A percentile compares a stretch with the other conserved stretches of the same genome.
phyloP scores from a whole-genome alignment of 2,113 vertebrate species.

The Cynocephalus volans region DNA sequence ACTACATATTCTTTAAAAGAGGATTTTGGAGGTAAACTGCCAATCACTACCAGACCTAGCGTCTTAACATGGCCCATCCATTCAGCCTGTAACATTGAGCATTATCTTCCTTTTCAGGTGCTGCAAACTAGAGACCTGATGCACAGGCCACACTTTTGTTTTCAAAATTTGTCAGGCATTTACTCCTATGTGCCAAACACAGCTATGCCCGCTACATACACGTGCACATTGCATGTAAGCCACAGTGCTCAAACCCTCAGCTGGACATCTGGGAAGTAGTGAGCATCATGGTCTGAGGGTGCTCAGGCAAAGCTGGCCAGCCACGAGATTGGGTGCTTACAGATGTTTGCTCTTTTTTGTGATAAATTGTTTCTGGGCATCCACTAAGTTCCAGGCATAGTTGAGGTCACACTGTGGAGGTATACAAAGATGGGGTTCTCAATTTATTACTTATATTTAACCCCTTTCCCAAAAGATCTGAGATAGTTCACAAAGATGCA shows the following conservation, averaged over 20 bases:
- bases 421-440: not conserved
- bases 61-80: not conserved
- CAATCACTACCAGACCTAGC: not conserved
- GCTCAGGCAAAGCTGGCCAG: not conserved
- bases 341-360: not conserved
- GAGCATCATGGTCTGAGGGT: not conserved
- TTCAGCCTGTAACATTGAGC: not conserved
- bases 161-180: not conserved
- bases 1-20: not conserved
- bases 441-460: not conserved
- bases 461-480: not conserved
- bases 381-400: not conserved
- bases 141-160: not conserved
- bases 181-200: not conserved
- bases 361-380: slow-evolving; percentile 12
- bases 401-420: not conserved
- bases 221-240: not conserved
- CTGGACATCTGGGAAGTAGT: not conserved
- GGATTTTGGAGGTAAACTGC: not conserved
- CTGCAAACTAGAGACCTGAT: not conserved
- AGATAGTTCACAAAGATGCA: not conserved
- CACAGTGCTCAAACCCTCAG: not conserved
- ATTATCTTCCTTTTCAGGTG: not conserved
- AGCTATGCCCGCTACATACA: not conserved
- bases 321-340: not conserved